Evolutionary conservation across 1,140 invertebrate species (phyloP).

Genomic region (Hypsibius dujardini): DNA sequence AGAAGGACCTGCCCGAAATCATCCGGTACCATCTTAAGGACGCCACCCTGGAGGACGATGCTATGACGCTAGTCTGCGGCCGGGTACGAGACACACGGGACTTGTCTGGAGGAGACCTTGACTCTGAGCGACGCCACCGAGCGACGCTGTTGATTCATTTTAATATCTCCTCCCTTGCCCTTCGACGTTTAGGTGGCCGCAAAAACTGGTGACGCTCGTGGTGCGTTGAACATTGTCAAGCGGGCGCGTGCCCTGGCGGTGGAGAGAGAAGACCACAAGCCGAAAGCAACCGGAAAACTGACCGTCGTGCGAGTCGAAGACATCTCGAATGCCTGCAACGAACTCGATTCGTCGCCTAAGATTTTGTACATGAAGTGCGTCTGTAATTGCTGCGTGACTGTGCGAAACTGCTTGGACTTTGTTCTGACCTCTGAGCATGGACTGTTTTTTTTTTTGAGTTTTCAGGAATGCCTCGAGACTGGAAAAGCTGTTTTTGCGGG

Average conservation of each 20-base stretch:
- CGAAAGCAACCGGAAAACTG: slow-evolving; percentile 23
- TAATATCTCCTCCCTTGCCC: slow-evolving; percentile 7
- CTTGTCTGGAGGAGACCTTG: not conserved
- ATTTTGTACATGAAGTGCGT: slow-evolving; percentile 55
- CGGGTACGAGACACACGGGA: slow-evolving; percentile 33
- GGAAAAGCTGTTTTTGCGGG: slow-evolving; percentile 61
- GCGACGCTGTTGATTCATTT: slow-evolving; percentile 13
- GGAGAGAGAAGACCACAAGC: slow-evolving; percentile 20
- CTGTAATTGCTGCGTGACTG: not conserved
- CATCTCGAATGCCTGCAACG: slow-evolving; percentile 59
- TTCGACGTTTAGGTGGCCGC: slow-evolving; percentile 62
- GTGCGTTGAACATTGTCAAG: slow-evolving; percentile 81
- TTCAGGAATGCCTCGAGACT: slow-evolving; percentile 48
- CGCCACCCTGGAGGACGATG: slow-evolving; percentile 55
- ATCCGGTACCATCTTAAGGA: slow-evolving; percentile 35
- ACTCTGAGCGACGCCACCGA: not conserved
- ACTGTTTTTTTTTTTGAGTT: too few relatives aligned
- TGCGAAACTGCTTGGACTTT: slow-evolving; percentile 13
- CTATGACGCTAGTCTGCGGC: slow-evolving; percentile 69
- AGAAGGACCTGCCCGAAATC: slow-evolving; percentile 63
- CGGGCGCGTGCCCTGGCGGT: slow-evolving; percentile 71
- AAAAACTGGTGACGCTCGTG: slow-evolving; percentile 81
- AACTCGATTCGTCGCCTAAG: slow-evolving; percentile 73
- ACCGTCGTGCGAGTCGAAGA: slow-evolving; percentile 52
- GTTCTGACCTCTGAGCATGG: slow-evolving; percentile 23